Base-by-base conservation (phyloP, 2,113 vertebrate species). In the Lepus europaeus region DNA sequence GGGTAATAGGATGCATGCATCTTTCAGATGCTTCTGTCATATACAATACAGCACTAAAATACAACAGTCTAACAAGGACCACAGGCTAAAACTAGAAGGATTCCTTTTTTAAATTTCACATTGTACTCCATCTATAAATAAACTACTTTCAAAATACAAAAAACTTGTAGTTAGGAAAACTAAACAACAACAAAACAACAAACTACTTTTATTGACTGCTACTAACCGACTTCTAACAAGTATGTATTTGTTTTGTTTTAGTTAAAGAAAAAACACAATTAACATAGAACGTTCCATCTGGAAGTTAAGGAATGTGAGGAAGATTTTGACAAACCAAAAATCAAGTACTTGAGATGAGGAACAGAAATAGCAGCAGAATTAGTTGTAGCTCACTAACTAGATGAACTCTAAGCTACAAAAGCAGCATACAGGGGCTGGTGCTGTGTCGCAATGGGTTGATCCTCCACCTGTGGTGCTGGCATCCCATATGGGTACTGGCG, bases 281-380 rank as follows among this genome's bases (percentile, higher is more conserved):
- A 93, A 84, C 69, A 87, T 0, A 92, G 20, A 85, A n/a, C 73
- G 85, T 80, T 59, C 90, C 68, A 79, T 51, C 49, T 29, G 29
- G 84, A 96, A 77, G 45, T 63, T 69, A 93, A 22, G 19, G 9
- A 79, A 10, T 39, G 3, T 25, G 87, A 91, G 29, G 72, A 92
- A 80, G 59, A 33, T 17, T 83, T 82, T 91, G 90, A 88, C 33
- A 87, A 85, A 68, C 36, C 74, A 80, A 87, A 88, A 49, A 68
- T 70, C 36, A 27, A 78, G 25, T 36, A 69, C 33, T 87, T n/a
- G 49, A 87, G 22, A 91, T 61, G 68, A 90, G 61, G 45, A 95
- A 83, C n/a, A 81, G 81, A 93, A 81, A 93, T 61, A 63, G 72
- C 56, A 76, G 56, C 33, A 93, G 31, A 93, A 95, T 92, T 82